Evolutionary conservation across 2,797 vertebrate genomes (phyloP), one percentile per base, ranked within the genome.

Genomic region (Muscicapa striata): DNA sequence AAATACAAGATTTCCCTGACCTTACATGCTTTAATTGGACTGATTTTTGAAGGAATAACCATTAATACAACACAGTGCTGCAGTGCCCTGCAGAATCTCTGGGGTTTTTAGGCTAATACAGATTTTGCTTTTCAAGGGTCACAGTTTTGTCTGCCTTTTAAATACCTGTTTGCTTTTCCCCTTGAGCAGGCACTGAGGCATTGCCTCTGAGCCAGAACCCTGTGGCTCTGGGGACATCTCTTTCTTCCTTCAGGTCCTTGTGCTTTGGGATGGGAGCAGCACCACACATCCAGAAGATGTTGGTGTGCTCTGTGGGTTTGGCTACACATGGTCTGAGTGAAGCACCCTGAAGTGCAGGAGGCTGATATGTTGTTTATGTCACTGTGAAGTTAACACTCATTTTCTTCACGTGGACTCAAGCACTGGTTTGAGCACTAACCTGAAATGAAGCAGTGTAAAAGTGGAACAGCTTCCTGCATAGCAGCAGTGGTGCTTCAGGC

Each of bases 281-380:
- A 30, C 11, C 34, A 1, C 18, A 10, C 11, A 11, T 5, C 45
- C 58, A 36, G 36, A 24, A 70, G 36, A 5, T 14, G 11, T 2
- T 46, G 38, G 13, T 22, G 27, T 64, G 17, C 67, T 27, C 69
- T 29, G 1, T 6, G 69, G 34, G 1, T 64, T 36, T 69, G 74
- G 19, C 21, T 55, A 3, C 58, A 36, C 41, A 3, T 0, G 0
- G 46, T 15, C 22, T 58, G 51, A 38, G n/a, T 26, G 51, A 49
- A 61, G n/a, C 26, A 48, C 20, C 21, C 49, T 20, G 1, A 67
- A 17, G 8, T 8, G 27, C 45, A 54, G 38, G 58, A 72, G 68
- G 43, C 14, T 11, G 8, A 4, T 4, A 3, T 9, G 26, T 1
- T 68, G 38, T 24, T 83, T 13, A 22, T 40, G 34, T 49, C 26